phyloP scores from a whole-genome alignment of 2,888 invertebrate genomes.

The Tillus elongatus region DNA sequence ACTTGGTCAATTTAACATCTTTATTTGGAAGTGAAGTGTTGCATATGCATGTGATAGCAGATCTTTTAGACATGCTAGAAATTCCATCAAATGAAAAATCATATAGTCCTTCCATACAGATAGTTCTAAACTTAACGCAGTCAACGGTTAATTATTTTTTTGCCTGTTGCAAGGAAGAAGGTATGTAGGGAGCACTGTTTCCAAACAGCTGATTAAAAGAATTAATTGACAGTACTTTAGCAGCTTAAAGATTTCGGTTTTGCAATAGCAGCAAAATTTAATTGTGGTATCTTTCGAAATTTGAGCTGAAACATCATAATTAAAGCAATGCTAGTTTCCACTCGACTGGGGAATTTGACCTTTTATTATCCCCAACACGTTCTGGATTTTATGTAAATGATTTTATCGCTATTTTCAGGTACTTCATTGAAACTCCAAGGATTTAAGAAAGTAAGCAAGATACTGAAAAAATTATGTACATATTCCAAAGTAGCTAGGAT shows the following conservation, averaged over 20 bases:
- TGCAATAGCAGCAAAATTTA: no score
- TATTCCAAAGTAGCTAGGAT: slow-evolving; percentile 63
- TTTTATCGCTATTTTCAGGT: no score
- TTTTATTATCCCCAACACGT: no score
- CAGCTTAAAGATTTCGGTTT: no score
- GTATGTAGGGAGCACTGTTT: no score
- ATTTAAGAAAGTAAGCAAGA: slow-evolving; percentile 52
- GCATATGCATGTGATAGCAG: slow-evolving; percentile 48
- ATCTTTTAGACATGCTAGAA: slow-evolving; percentile 57
- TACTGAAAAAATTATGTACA: slow-evolving; percentile 56
- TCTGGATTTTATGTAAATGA: no score
- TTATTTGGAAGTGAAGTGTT: slow-evolving; percentile 36
- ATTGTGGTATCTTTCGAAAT: no score
- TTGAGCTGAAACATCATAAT: no score
- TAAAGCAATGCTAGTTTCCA: no score
- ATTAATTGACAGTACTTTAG: no score
- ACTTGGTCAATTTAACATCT: slow-evolving; percentile 43
- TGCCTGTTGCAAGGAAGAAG: slow-evolving; percentile 57
- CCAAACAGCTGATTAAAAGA: no score
- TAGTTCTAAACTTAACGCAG: slow-evolving; percentile 58
- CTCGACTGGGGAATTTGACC: no score
- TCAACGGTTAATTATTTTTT: slow-evolving; percentile 71
- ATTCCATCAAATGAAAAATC: slow-evolving; percentile 44
- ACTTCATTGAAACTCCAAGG: slow-evolving; percentile 53
- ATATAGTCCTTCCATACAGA: slow-evolving; percentile 53